Conservation (phyloP, 2,113 vertebrate species). For the Ammodytes dubius region DNA sequence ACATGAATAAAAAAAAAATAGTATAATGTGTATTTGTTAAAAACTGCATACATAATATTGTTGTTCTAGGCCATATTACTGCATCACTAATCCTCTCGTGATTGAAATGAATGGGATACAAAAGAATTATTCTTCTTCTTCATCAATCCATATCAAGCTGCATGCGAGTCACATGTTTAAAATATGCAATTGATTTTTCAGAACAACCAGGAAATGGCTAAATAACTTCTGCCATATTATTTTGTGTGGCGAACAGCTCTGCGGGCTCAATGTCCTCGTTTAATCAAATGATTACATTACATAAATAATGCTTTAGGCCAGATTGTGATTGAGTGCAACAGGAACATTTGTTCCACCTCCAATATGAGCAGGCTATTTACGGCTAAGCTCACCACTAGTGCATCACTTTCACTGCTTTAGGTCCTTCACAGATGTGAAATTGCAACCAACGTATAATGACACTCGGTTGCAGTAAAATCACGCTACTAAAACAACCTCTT, state of each 20-base stretch:
- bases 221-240: conserved; percentile 25
- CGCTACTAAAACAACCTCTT: background rate
- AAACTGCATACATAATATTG: background rate
- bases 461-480: too few relatives aligned
- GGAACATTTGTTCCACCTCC: conserved; percentile 61
- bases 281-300: conserved; percentile 71
- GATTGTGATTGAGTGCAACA: conserved; percentile 60
- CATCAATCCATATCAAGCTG: background rate
- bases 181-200: conserved; percentile 21
- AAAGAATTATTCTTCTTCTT: background rate
- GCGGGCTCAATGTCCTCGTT: conserved; percentile 61
- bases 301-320: conserved; percentile 72
- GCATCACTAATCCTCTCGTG: background rate
- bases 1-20: background rate
- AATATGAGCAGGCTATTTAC: conserved; percentile 54
- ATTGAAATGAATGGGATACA: background rate
- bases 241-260: conserved; percentile 28
- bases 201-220: conserved; percentile 18
- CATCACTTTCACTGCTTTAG: conserved; percentile 39
- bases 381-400: conserved; percentile 42
- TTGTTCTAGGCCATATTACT: background rate
- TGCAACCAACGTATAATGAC: background rate
- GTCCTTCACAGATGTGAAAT: conserved; percentile 29
- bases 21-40: background rate
- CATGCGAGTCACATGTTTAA: background rate